phyloP scores from a whole-genome alignment of 1,140 invertebrate species.

The Armadillidium nasatum region DNA sequence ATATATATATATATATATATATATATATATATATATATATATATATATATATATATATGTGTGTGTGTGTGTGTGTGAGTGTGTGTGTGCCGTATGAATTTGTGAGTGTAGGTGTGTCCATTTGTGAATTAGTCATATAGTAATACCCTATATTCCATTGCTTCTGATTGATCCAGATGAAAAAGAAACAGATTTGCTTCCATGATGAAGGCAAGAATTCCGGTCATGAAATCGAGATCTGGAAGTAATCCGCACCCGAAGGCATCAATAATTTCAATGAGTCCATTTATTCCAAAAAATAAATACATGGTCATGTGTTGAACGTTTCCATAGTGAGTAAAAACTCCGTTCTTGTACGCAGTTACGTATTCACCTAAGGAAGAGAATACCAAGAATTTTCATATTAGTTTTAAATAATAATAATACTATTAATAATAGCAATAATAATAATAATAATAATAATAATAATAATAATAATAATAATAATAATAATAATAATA shows the following conservation, averaged over 20 bases:
- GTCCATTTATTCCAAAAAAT: constrained; percentile 53
- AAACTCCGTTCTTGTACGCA: constrained; percentile 46
- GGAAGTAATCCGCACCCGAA: constrained; percentile 48
- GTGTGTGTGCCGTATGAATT: no score
- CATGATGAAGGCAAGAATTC: constrained; percentile 49
- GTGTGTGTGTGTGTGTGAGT: no score
- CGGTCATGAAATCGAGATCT: constrained; percentile 50
- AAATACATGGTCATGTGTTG: constrained; percentile 58
- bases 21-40: no score
- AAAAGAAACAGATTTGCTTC: constrained; percentile 54
- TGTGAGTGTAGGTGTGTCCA: no score
- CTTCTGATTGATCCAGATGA: constrained; percentile 52
- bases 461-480: no score
- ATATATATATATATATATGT: no score
- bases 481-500: no score
- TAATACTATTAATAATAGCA: no score
- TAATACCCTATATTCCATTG: constrained; percentile 50
- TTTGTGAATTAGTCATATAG: no score
- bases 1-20: no score
- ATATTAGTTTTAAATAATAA: not conserved
- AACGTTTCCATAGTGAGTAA: constrained; percentile 49
- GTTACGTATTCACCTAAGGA: constrained; percentile 46
- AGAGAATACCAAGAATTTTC: not conserved
- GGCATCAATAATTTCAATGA: constrained; percentile 51
- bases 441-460: no score